Percentiles rank a stretch among this genome's conserved stretches.
Evolutionary conservation across 2,888 invertebrate species (phyloP).

Genomic region (Reticulitermes lucifugus): DNA sequence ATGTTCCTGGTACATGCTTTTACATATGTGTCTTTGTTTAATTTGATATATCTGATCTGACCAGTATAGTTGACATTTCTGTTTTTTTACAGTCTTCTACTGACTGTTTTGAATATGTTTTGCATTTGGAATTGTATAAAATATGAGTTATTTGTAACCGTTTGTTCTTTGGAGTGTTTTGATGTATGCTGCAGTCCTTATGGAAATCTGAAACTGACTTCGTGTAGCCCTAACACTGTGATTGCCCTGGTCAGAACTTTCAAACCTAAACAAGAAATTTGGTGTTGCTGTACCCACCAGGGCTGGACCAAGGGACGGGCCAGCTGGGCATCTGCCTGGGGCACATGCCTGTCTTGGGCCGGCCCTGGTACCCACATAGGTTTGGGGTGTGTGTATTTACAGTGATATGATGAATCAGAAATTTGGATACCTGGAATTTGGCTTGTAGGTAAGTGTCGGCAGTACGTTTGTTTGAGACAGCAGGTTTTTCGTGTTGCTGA

Average conservation of each 20-base stretch:
- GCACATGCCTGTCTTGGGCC: too few relatives aligned
- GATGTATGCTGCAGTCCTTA: background rate
- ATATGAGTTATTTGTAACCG: too few relatives aligned
- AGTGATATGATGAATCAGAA: background rate
- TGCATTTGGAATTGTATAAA: too few relatives aligned
- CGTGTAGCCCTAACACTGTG: background rate
- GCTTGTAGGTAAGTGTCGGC: background rate
- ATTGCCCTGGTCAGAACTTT: background rate
- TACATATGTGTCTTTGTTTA: too few relatives aligned
- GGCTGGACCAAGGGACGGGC: too few relatives aligned
- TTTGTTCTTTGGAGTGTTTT: background rate
- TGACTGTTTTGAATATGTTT: too few relatives aligned
- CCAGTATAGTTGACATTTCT: too few relatives aligned
- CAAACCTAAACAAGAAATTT: background rate
- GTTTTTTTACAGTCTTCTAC: too few relatives aligned
- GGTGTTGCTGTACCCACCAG: background rate
- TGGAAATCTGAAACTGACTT: slow-evolving; percentile 8
- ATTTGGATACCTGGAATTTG: background rate
- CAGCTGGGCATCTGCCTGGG: too few relatives aligned
- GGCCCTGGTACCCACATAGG: background rate
- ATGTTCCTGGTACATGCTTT: too few relatives aligned
- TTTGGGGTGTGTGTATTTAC: background rate
- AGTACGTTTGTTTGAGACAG: background rate
- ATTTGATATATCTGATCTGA: too few relatives aligned
- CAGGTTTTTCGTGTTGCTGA: too few relatives aligned